phyloP scores from a whole-genome alignment of 2,888 invertebrate species.

The Metallyticus violacea region DNA sequence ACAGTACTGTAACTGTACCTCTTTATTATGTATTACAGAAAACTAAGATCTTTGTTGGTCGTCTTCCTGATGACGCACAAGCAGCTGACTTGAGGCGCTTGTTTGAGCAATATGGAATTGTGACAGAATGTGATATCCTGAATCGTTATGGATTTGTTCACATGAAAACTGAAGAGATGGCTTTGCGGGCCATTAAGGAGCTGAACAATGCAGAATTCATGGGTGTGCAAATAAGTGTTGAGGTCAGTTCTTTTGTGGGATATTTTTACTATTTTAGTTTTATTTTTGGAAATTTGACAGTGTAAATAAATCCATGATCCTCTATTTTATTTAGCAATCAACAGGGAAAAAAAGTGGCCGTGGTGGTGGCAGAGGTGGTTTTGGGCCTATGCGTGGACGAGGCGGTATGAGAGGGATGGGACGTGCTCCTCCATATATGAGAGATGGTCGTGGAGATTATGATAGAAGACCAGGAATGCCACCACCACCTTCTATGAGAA shows the following conservation, averaged over 20 bases:
- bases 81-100: slow-evolving; percentile 77
- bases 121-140: slow-evolving; percentile 92
- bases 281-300: background rate
- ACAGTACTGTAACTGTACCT: background rate
- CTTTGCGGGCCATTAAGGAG: slow-evolving; percentile 74
- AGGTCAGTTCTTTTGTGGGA: slow-evolving; percentile 44
- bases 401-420: slow-evolving; percentile 37
- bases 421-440: slow-evolving; percentile 40
- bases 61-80: slow-evolving; percentile 80
- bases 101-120: slow-evolving; percentile 82
- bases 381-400: slow-evolving; percentile 41
- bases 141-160: slow-evolving; percentile 94
- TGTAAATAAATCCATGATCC: background rate
- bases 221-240: slow-evolving; percentile 80
- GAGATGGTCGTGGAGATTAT: slow-evolving; percentile 37
- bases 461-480: slow-evolving; percentile 37
- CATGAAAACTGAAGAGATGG: slow-evolving; percentile 79
- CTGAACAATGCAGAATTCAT: slow-evolving; percentile 80
- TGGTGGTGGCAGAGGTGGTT: slow-evolving; percentile 47
- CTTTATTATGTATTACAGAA: slow-evolving; percentile 45
- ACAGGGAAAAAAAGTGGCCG: slow-evolving; percentile 43
- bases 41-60: slow-evolving; percentile 91
- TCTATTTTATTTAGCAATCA: slow-evolving; percentile 37
- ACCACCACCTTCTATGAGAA: slow-evolving; percentile 35
- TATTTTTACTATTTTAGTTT: background rate